Evolutionary conservation across 53 echinoderm and acorn worm genomes (phyloP).

Genomic region (Holothuria scabra): DNA sequence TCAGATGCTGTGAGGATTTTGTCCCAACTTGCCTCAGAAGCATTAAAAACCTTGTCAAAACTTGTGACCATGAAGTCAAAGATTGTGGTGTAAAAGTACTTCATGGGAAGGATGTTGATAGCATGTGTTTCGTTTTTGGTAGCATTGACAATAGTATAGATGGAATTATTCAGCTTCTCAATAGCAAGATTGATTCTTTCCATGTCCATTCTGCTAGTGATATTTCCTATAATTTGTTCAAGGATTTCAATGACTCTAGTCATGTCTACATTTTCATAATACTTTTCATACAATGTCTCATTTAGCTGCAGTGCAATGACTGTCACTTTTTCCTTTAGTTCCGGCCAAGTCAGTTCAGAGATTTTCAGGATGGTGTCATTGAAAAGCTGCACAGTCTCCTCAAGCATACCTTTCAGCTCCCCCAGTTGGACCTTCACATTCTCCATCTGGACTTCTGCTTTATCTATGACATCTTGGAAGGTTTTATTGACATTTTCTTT

Average conservation of each 20-base stretch:
- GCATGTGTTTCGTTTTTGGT: conserved; percentile 68
- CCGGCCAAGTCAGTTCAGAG: conserved; percentile 28
- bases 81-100: conserved; percentile 63
- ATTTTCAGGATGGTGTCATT: conserved; percentile 18
- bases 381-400: conserved; percentile 8
- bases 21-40: conserved; percentile 28
- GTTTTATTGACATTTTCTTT: conserved; percentile 19
- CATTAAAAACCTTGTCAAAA: conserved; percentile 59
- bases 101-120: conserved; percentile 72
- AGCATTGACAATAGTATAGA: conserved; percentile 47
- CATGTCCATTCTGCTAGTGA: conserved; percentile 32
- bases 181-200: conserved; percentile 47
- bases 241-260: conserved; percentile 55
- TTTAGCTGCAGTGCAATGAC: conserved; percentile 35
- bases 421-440: conserved; percentile 39
- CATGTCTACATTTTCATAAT: conserved; percentile 30
- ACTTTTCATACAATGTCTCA: conserved; percentile 51
- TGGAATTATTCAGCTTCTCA: conserved; percentile 47
- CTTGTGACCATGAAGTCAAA: conserved; percentile 46
- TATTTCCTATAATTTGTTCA: conserved; percentile 40
- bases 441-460: conserved; percentile 28
- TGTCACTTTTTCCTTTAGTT: conserved; percentile 26
- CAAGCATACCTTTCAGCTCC: conserved; percentile 38
- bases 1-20: conserved; percentile 40
- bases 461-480: conserved; percentile 15